phyloP scores from a whole-genome alignment of 2,888 invertebrate species.

The Dryocosmus kuriphilus region DNA sequence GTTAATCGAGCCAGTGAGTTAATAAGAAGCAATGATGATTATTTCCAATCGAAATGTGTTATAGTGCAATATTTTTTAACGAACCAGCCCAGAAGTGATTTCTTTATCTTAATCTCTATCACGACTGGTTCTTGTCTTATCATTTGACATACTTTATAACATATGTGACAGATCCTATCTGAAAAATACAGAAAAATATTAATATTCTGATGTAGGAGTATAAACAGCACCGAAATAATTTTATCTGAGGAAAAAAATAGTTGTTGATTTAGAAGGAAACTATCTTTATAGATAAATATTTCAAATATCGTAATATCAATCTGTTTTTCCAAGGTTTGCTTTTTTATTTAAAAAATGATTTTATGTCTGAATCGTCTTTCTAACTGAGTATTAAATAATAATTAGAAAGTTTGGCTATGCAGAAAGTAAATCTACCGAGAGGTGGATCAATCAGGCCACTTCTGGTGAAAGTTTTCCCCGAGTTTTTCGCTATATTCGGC shows the following conservation, averaged over 20 bases:
- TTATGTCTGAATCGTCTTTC: neutral
- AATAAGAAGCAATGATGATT: slow-evolving; percentile 12
- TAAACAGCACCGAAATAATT: neutral
- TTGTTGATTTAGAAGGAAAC: neutral
- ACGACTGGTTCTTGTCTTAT: slow-evolving; percentile 28
- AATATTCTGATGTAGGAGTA: neutral
- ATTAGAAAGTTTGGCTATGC: slow-evolving; percentile 35
- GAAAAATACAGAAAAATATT: slow-evolving; percentile 5
- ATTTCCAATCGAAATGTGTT: slow-evolving; percentile 20
- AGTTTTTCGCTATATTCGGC: neutral
- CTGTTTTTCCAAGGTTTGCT: neutral
- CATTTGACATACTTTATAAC: slow-evolving; percentile 26
- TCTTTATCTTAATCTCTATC: slow-evolving; percentile 18
- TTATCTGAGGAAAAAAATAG: neutral
- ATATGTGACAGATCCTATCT: slow-evolving; percentile 5
- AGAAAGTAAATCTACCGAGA: slow-evolving; percentile 5
- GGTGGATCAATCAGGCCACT: neutral
- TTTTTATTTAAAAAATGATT: neutral
- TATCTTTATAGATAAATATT: neutral
- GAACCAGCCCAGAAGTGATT: slow-evolving; percentile 1
- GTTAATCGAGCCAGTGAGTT: slow-evolving; percentile 7
- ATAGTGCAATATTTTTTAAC: neutral
- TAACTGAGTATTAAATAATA: neutral
- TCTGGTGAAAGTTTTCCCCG: slow-evolving; percentile 12
- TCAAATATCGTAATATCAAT: neutral